A percentile compares a stretch with the other conserved stretches of the same genome.
Conservation (phyloP, 2,113 vertebrate species). For the Bubo blakistoni region DNA sequence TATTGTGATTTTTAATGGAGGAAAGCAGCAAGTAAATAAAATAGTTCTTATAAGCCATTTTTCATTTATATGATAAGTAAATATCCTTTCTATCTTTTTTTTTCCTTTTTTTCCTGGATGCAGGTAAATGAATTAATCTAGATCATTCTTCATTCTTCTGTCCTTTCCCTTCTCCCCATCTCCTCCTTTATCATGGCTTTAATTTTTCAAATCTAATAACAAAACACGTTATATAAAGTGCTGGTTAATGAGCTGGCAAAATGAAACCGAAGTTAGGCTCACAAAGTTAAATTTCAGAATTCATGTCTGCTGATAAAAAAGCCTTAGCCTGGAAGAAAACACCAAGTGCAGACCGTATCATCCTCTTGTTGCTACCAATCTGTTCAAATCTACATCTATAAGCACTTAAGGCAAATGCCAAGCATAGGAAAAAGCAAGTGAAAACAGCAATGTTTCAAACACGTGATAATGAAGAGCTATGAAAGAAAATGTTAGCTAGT, state of each 20-base stretch:
- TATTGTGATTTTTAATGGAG: background rate
- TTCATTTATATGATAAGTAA: background rate
- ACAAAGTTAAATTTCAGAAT: background rate
- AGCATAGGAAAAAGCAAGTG: conserved; percentile 29
- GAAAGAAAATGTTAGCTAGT: conserved; percentile 49
- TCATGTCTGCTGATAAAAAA: background rate
- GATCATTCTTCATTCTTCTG: background rate
- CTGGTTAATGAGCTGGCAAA: background rate
- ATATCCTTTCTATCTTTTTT: background rate
- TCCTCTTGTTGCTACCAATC: conserved; percentile 48
- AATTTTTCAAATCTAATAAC: background rate
- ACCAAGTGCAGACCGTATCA: background rate
- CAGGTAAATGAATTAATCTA: background rate
- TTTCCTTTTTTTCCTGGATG: background rate
- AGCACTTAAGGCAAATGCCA: conserved; percentile 59
- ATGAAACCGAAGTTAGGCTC: background rate
- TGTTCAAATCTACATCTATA: conserved; percentile 50
- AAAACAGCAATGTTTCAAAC: conserved; percentile 43
- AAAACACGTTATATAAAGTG: background rate
- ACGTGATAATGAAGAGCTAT: conserved; percentile 8
- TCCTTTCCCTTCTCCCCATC: background rate
- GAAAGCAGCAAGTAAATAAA: background rate
- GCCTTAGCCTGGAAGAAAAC: conserved; percentile 17
- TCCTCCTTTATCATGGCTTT: background rate
- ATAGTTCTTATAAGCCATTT: background rate